Evolutionary conservation across 2,113 vertebrate species (phyloP), one percentile per base, ranked within the genome.

Genomic region (Phyllopteryx taeniolatus): DNA sequence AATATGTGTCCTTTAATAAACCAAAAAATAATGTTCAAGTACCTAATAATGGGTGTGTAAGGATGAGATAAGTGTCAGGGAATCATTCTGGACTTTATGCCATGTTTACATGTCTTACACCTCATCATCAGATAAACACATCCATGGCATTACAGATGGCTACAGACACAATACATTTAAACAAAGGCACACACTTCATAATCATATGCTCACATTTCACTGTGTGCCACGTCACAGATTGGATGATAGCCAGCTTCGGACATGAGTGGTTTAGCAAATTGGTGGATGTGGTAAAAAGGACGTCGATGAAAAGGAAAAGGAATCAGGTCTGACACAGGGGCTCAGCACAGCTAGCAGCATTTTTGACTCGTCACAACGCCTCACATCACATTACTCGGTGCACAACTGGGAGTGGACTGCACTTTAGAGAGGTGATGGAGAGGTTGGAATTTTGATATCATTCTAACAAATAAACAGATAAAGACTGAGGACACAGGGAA

Each of bases 311-410:
- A 17, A 11, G 57, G 61, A 66, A 44, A 67, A 62, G 19, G 31
- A 69, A 75, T 73, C 3, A 39, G 47, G 47, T 33, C 49, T 67
- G 69, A 68, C 78, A 76, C 65, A 74, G 68, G 2, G 11, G 49
- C 53, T 15, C 53, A 66, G 64, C 71, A 70, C 60, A 61, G 65
- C 66, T 17, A 60, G 60, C 12, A 70, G 63, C 72, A 71, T 68
- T 73, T 73, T 76, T 56, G 51, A 20, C 65, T 68, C 76, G 75
- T 80, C 75, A 76, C 35, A 76, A 76, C 60, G 54, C 63, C 2
- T 13, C 70, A 67, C 60, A 54, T 82, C 70, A 82, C 60, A 77
- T 65, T 64, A 54, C 35, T n/a, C 17, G 13, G 5, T 43, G 13
- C 57, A 53, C 47, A 74, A 70, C 17, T 65, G 39, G 73, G 27